Percentiles rank a stretch among this genome's conserved stretches.
Conservation (phyloP, 2,797 vertebrate genomes). For the Acanthurus leucopareius region DNA sequence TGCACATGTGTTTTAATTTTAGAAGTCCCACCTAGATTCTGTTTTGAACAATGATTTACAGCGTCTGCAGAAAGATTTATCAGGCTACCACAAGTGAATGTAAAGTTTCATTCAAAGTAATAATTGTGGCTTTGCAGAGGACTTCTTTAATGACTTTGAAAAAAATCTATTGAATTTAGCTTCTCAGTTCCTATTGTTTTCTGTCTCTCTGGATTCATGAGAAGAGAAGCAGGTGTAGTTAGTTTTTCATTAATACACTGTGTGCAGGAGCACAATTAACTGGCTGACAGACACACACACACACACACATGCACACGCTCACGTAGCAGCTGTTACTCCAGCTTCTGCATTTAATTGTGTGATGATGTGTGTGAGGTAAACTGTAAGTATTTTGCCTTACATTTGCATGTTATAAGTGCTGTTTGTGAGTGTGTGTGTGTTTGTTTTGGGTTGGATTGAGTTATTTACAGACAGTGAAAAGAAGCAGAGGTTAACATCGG, state of each 20-base stretch:
- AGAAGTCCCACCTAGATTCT: background rate
- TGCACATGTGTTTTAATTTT: background rate
- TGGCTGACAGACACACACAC: conserved; percentile 26
- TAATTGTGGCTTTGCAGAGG: background rate
- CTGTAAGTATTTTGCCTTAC: conserved; percentile 54
- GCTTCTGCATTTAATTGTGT: conserved; percentile 50
- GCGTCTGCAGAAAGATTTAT: conserved; percentile 8
- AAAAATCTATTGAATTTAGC: conserved; percentile 14
- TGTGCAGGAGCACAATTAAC: conserved; percentile 44
- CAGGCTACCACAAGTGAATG: background rate
- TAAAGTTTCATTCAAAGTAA: background rate
- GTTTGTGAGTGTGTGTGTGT: background rate
- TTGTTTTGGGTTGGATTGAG: background rate
- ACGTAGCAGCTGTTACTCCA: conserved; percentile 60
- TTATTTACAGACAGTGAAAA: conserved; percentile 1
- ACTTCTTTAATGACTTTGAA: background rate
- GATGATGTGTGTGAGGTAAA: conserved; percentile 65
- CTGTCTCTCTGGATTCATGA: conserved; percentile 8
- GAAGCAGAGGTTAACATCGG: background rate
- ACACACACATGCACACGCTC: conserved; percentile 11
- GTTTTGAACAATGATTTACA: background rate
- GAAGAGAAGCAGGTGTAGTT: conserved; percentile 53
- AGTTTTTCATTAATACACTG: conserved; percentile 52
- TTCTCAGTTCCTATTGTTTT: conserved; percentile 11
- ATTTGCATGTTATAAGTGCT: conserved; percentile 36